Evolutionary conservation across 2,797 vertebrate species (phyloP), one percentile per base, ranked within the genome.

Genomic region (Sciaenops ocellatus): DNA sequence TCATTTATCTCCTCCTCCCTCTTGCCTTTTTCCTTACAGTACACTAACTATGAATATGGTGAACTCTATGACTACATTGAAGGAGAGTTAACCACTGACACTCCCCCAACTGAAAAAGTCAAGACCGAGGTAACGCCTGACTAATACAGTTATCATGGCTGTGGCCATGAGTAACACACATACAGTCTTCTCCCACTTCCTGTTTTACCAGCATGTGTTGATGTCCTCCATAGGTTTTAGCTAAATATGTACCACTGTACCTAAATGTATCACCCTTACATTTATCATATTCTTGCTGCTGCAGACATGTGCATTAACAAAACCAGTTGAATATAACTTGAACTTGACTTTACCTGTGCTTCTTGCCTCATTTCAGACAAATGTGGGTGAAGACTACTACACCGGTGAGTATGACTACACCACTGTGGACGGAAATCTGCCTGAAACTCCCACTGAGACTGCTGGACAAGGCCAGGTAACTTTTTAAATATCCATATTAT

Each of bases 41-140:
- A 98, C 88, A 89, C 94, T 91, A 94, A 96, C 77, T 98, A 98
- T 94, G 97, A 97, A 63, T 98, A 98, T 95, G 94, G 95, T 63
- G 94, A 93, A 9, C 63, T 84, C 88, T 98, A 99, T 96, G 97
- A 99, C 85, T 98, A 99, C 96, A 94, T 85, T 92, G 98, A 97
- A 88, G 94, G 94, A 93, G 96, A 94, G 80, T 89, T 95, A 94
- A 93, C 96, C 93, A 95, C 95, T 94, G 96, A 96, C 11, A 81
- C 89, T 88, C 92, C 95, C 89, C 93, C 97, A 82, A 95, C 96
- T 2, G 95, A 96, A 93, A 95, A 92, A 93, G 86, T 93, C 83
- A 85, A 96, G 94, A 90, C 94, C 22, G 96, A 99, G 97, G 98
- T 99, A 98, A 97, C 81, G 1, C 20, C 30, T 67, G 17, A 85